Conservation (phyloP, 23 tunicate genomes). For the Halocynthia roretzi region DNA sequence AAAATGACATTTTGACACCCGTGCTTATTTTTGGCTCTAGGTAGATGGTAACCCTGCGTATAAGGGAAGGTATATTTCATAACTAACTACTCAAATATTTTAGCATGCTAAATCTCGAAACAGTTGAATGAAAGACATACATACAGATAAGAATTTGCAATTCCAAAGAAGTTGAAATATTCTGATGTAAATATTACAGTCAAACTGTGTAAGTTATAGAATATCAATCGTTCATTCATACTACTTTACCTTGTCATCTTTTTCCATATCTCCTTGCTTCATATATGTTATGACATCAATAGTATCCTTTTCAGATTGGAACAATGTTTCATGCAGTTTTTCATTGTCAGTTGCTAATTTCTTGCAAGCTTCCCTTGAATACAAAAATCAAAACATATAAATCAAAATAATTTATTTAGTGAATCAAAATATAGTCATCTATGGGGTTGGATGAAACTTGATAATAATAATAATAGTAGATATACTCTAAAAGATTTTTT, state of each 20-base stretch:
- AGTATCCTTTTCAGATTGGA: conserved; percentile 93
- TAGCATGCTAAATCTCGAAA: neutral
- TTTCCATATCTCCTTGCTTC: conserved; percentile 87
- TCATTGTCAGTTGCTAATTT: conserved; percentile 89
- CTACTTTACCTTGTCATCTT: conserved; percentile 78
- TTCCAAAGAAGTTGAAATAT: neutral
- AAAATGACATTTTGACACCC: too few species aligned
- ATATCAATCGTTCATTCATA: neutral
- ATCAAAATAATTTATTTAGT: too few species aligned
- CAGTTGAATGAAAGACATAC: too few species aligned
- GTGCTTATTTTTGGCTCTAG: too few species aligned
- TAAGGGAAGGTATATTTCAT: neutral
- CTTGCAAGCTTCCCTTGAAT: conserved; percentile 76
- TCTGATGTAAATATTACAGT: conserved; percentile 3
- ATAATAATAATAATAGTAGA: too few species aligned
- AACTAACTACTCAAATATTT: neutral
- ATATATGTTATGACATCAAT: conserved; percentile 95
- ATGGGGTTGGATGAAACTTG: too few species aligned
- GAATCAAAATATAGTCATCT: too few species aligned
- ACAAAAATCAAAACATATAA: neutral
- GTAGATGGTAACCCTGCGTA: too few species aligned
- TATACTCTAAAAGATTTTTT: neutral
- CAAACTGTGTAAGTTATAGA: neutral
- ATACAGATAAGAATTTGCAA: too few species aligned
- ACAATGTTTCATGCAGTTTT: conserved; percentile 78